Evolutionary conservation across 1,140 invertebrate species (phyloP).

Genomic region (Neodiprion lecontei): DNA sequence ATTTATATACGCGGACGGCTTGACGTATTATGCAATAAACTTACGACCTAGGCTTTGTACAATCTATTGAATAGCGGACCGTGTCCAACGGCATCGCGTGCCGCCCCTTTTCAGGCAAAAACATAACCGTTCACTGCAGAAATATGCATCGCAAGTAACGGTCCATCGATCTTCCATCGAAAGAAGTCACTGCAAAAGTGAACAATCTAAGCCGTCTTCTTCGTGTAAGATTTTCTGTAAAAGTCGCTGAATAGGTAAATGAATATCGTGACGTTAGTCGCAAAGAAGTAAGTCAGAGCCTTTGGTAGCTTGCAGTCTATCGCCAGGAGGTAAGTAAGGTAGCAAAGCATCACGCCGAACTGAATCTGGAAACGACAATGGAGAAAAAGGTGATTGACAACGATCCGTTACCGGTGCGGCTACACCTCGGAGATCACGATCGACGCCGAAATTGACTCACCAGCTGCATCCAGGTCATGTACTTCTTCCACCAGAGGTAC

Average conservation of each 20-base stretch:
- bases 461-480: constrained; percentile 79
- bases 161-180: too few species aligned
- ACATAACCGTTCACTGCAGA: too few species aligned
- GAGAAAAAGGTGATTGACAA: background rate
- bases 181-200: too few species aligned
- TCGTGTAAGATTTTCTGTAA: constrained; percentile 67
- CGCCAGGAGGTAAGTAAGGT: constrained; percentile 58
- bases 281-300: constrained; percentile 68
- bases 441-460: constrained; percentile 56
- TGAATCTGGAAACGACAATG: constrained; percentile 58
- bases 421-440: background rate
- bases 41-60: too few species aligned
- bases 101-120: too few species aligned
- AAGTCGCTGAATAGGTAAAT: constrained; percentile 66
- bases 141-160: too few species aligned
- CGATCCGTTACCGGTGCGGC: background rate
- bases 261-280: constrained; percentile 63
- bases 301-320: constrained; percentile 67
- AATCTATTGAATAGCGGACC: too few species aligned
- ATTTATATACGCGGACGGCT: too few species aligned
- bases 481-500: constrained; percentile 84
- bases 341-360: constrained; percentile 65
- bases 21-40: too few species aligned
- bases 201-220: constrained; percentile 40
- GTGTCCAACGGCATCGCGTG: too few species aligned